These are phyloP conservation scores for Ramphastos sulfuratus DNA, from an alignment of 2,113 vertebrate genomes.

Conservation along the genomic window DNA sequence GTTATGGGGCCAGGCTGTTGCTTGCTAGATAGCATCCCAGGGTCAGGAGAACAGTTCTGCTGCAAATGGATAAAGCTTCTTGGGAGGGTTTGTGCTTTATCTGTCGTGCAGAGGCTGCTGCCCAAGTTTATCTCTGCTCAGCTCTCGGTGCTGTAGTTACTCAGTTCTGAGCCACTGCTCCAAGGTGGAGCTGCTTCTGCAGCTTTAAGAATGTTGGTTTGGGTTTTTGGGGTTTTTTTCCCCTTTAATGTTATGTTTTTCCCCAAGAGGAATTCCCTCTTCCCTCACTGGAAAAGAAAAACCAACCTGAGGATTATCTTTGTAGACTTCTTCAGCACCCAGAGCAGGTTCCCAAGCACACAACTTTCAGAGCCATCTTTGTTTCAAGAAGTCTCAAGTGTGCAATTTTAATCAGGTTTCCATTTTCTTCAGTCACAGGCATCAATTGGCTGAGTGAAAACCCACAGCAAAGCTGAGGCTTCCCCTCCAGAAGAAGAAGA, in stretches of 20 bases:
- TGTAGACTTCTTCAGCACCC: background rate
- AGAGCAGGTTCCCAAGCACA: background rate
- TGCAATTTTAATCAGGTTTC: background rate
- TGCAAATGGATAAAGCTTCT: slow-evolving; percentile 45
- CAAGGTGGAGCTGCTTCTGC: background rate
- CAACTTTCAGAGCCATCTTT: background rate
- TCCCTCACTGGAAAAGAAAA: background rate
- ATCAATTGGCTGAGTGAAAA: background rate
- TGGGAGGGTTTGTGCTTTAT: slow-evolving; percentile 24
- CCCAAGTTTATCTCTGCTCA: background rate
- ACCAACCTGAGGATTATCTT: background rate
- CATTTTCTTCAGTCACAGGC: background rate
- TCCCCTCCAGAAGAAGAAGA: background rate
- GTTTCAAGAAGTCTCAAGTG: background rate
- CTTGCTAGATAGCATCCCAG: slow-evolving; percentile 27
- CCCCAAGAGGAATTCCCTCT: background rate
- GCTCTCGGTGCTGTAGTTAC: background rate
- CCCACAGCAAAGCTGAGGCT: background rate
- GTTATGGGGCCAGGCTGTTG: background rate
- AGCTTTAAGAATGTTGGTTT: background rate
- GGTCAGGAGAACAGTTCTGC: background rate
- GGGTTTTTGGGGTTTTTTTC: background rate
- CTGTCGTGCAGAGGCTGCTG: background rate
- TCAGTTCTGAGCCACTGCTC: background rate
- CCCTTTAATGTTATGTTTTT: background rate